These are phyloP conservation scores for Brachirus orientalis DNA, from an alignment of 2,113 vertebrate species.

Conservation along the genomic window DNA sequence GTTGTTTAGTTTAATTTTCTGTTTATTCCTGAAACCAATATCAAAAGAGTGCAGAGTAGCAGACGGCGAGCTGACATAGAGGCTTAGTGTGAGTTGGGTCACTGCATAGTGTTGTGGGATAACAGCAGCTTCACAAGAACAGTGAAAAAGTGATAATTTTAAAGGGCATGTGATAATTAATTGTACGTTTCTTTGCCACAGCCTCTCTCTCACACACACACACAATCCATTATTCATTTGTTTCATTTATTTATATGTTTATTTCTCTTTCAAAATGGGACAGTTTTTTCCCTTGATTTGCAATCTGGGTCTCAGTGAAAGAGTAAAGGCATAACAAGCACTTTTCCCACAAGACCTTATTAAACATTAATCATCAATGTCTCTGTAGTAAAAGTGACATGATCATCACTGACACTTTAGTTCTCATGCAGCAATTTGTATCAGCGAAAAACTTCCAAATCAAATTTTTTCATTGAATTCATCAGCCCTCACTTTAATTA, in stretches of 20 bases:
- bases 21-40: conserved; percentile 33
- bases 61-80: conserved; percentile 27
- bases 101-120: conserved; percentile 24
- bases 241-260: conserved; percentile 71
- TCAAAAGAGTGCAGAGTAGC: conserved; percentile 42
- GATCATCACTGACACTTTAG: conserved; percentile 8
- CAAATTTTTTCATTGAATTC: too few species aligned
- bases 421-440: conserved; percentile 21
- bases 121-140: conserved; percentile 51
- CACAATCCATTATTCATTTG: conserved; percentile 67
- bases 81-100: conserved; percentile 25
- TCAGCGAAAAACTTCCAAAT: conserved; percentile 14
- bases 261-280: conserved; percentile 57
- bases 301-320: conserved; percentile 47
- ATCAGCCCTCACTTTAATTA: too few species aligned
- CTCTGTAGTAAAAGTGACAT: conserved; percentile 27
- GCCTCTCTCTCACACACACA: neutral
- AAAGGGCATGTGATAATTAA: conserved; percentile 44
- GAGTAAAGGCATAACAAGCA: conserved; percentile 59
- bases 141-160: conserved; percentile 33
- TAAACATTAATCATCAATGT: conserved; percentile 53
- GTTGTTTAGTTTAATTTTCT: conserved; percentile 4
- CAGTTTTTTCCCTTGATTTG: conserved; percentile 54
- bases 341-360: conserved; percentile 52
- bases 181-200: conserved; percentile 38